Percentiles rank a stretch among this genome's conserved stretches.
Conservation (phyloP, 1,140 invertebrate species). For the Ostrea denselamellosa region DNA sequence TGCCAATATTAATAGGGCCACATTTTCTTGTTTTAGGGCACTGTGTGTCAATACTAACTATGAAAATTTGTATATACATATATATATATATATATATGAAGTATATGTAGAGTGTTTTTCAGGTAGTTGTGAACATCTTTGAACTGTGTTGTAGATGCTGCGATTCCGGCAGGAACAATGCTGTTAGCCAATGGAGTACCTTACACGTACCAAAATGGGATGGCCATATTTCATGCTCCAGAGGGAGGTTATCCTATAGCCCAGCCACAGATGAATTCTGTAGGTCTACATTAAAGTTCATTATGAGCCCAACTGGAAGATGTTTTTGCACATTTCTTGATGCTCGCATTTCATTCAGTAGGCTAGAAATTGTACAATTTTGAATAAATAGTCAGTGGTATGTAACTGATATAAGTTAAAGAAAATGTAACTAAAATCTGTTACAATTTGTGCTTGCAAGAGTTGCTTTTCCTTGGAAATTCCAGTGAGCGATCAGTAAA, state of each 20-base stretch:
- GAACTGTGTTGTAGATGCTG: conserved; percentile 64
- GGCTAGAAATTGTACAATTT: too few relatives aligned
- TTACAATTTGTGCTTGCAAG: too few relatives aligned
- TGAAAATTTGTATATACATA: not conserved
- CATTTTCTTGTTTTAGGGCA: too few relatives aligned
- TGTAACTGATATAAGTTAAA: too few relatives aligned
- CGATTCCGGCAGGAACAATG: conserved; percentile 81
- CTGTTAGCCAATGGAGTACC: conserved; percentile 82
- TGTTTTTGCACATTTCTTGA: not conserved
- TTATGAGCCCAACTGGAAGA: too few relatives aligned
- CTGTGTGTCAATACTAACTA: too few relatives aligned
- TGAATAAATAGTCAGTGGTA: too few relatives aligned
- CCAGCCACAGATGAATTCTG: conserved; percentile 68
- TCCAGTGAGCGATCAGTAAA: too few relatives aligned
- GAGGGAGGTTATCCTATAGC: conserved; percentile 70
- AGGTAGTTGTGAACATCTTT: not conserved
- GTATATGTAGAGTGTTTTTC: not conserved
- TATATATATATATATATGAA: not conserved
- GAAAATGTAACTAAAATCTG: too few relatives aligned
- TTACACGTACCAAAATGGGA: conserved; percentile 82
- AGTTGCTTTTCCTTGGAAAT: too few relatives aligned
- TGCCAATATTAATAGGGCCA: too few relatives aligned
- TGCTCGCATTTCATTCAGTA: too few relatives aligned
- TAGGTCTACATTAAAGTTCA: not conserved
- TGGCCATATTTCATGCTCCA: conserved; percentile 81